Evolutionary conservation across 2,888 invertebrate species (phyloP).

Genomic region (Tetragonula carbonaria): DNA sequence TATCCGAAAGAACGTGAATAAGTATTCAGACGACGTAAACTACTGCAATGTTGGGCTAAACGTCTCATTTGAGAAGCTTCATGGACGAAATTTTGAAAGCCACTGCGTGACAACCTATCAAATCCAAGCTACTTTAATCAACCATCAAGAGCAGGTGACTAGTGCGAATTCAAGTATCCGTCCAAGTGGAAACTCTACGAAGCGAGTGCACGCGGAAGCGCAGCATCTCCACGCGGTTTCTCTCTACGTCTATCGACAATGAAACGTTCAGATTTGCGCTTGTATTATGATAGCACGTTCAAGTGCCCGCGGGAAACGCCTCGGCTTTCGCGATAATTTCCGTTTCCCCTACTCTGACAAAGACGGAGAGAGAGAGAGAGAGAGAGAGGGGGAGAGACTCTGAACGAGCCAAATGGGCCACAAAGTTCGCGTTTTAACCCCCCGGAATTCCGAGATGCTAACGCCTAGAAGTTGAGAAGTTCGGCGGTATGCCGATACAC

Average conservation of each 20-base stretch:
- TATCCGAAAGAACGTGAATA: not conserved
- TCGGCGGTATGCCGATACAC: not conserved
- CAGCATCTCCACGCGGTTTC: constrained; percentile 10
- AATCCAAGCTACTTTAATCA: constrained; percentile 10
- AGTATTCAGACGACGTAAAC: not conserved
- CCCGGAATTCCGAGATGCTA: constrained; percentile 23
- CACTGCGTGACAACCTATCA: not conserved
- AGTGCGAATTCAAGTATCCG: constrained; percentile 15
- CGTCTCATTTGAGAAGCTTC: not conserved
- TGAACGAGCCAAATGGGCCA: constrained; percentile 55
- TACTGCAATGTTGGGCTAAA: not conserved
- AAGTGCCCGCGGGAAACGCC: constrained; percentile 37
- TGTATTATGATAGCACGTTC: constrained; percentile 41
- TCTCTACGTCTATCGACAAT: constrained; percentile 18
- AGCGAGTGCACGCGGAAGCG: constrained; percentile 13
- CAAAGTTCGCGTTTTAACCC: constrained; percentile 50
- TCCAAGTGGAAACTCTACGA: constrained; percentile 24
- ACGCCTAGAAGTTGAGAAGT: constrained; percentile 20
- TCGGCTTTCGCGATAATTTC: constrained; percentile 52
- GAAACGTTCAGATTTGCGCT: constrained; percentile 31
- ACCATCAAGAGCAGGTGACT: constrained; percentile 34
- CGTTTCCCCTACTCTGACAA: constrained; percentile 29
- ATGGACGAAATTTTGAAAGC: not conserved
- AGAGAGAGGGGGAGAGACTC: constrained; percentile 3
- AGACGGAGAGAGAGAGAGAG: not conserved